Conservation (phyloP, 2,113 vertebrate species). For the Neotoma lepida region DNA sequence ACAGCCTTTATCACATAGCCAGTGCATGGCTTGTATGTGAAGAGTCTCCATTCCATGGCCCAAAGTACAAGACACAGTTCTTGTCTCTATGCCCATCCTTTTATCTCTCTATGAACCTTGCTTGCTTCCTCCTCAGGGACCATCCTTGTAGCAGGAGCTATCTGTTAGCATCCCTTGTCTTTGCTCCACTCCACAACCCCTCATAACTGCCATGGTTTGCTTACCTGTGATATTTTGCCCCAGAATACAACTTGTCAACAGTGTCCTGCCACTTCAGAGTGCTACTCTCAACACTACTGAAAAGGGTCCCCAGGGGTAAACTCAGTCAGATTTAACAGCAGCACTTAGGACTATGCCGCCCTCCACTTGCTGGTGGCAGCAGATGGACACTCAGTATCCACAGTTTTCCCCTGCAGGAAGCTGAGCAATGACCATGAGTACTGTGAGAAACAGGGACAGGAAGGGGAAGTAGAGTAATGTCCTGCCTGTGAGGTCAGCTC, state of each 20-base stretch:
- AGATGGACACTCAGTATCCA: not conserved
- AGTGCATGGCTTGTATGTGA: rapidly evolving
- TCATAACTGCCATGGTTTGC: not conserved
- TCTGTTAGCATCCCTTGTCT: not conserved
- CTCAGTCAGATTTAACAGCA: not conserved
- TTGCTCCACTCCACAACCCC: not conserved
- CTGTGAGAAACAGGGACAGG: conserved; percentile 65
- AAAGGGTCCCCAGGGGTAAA: rapidly evolving
- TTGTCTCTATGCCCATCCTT: rapidly evolving
- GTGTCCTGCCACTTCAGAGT: not conserved
- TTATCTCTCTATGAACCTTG: no score
- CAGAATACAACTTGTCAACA: not conserved
- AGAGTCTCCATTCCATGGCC: not conserved
- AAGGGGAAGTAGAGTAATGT: conserved; percentile 72
- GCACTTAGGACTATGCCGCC: not conserved
- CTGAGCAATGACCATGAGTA: conserved; percentile 45
- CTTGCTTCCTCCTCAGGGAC: rapidly evolving
- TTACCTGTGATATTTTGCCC: not conserved
- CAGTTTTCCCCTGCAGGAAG: conserved; percentile 62
- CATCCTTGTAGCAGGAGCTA: not conserved
- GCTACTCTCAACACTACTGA: no score
- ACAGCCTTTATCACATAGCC: no score
- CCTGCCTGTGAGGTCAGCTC: conserved; percentile 66
- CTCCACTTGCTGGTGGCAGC: not conserved
- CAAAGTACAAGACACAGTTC: rapidly evolving